Percentiles rank a stretch among this genome's conserved stretches.
phyloP scores from a whole-genome alignment of 1,140 invertebrate genomes.

The Phocides pigmalion region DNA sequence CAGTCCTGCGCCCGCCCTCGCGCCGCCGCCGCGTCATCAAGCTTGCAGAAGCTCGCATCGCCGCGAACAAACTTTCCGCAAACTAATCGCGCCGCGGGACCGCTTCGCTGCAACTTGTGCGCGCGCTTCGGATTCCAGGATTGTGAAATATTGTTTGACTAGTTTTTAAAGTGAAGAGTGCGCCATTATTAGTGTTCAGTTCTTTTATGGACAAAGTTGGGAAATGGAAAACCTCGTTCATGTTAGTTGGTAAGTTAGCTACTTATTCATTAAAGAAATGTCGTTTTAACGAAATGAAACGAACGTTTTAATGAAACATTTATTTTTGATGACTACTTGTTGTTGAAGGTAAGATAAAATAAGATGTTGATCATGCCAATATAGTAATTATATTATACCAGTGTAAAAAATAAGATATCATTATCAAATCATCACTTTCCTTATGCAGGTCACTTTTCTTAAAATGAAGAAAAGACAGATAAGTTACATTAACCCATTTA shows the following conservation, averaged over 20 bases:
- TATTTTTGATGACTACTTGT: no score
- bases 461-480: no score
- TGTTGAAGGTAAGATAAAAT: no score
- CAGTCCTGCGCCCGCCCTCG: slow-evolving; percentile 8
- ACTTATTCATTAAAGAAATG: not conserved
- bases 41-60: not conserved
- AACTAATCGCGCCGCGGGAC: slow-evolving; percentile 2
- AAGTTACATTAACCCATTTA: no score
- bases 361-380: no score
- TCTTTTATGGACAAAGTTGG: slow-evolving; percentile 27
- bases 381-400: no score
- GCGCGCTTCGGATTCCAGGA: slow-evolving; percentile 1
- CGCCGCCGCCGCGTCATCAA: slow-evolving; percentile 1
- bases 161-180: slow-evolving; percentile 26
- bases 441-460: no score
- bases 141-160: slow-evolving; percentile 27
- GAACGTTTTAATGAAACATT: no score
- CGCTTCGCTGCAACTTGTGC: slow-evolving; percentile 7
- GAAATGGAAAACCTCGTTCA: slow-evolving; percentile 17
- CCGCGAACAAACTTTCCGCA: slow-evolving; percentile 22
- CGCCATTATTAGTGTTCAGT: slow-evolving; percentile 22
- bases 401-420: no score
- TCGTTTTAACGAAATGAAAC: not conserved
- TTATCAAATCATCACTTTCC: no score
- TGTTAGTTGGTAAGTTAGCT: slow-evolving; percentile 1